A percentile compares a stretch with the other conserved stretches of the same genome.
These are phyloP conservation scores for Peromyscus maniculatus DNA, from an alignment of 2,113 vertebrate genomes.

Conservation along the genomic window DNA sequence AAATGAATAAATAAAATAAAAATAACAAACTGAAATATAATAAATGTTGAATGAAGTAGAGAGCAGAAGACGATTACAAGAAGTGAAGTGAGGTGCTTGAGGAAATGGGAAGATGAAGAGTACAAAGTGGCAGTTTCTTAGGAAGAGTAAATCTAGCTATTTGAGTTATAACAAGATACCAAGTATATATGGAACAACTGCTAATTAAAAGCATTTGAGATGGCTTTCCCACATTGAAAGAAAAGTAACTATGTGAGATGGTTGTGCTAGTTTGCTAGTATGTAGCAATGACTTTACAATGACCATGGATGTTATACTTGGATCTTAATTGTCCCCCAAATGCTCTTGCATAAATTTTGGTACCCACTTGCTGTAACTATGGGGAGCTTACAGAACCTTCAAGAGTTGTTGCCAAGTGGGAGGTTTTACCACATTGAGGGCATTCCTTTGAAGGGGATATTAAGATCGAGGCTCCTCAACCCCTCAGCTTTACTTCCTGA, in stretches of 20 bases:
- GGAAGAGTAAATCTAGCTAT: background rate
- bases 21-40: background rate
- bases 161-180: background rate
- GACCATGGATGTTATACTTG: background rate
- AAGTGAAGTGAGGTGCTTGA: fast-evolving
- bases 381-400: too few species aligned
- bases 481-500: background rate
- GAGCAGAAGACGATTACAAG: background rate
- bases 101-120: background rate
- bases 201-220: background rate
- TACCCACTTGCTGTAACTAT: background rate
- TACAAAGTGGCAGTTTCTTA: background rate
- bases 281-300: background rate
- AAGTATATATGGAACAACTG: background rate
- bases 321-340: background rate
- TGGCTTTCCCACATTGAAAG: background rate
- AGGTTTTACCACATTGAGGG: background rate
- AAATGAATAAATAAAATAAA: too few species aligned
- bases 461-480: background rate
- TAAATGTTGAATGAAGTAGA: background rate
- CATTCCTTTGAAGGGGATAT: too few species aligned
- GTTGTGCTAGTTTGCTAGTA: background rate
- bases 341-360: background rate
- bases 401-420: background rate
- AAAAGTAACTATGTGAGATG: background rate